Conservation (phyloP, 2,797 vertebrate genomes). For the Tangara arthus region DNA sequence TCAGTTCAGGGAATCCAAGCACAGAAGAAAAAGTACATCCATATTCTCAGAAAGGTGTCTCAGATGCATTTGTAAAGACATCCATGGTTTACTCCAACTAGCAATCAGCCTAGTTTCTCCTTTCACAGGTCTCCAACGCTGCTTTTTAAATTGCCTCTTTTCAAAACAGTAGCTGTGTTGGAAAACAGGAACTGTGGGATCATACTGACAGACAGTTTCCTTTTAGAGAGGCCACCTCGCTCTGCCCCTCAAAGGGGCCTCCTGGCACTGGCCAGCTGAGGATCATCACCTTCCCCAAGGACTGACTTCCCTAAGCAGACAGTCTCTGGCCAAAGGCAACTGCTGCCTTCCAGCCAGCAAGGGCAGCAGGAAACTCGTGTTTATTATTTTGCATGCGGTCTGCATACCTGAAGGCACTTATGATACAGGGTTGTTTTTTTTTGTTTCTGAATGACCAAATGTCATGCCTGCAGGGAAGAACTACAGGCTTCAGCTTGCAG, state of each 20-base stretch:
- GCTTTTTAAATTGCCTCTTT: neutral
- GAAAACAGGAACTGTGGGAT: neutral
- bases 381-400: neutral
- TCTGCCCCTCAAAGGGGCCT: neutral
- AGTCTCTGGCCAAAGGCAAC: neutral
- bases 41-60: neutral
- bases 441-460: neutral
- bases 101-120: neutral
- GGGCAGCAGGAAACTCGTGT: neutral
- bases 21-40: neutral
- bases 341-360: fast-evolving
- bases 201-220: neutral
- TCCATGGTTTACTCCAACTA: neutral
- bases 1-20: neutral
- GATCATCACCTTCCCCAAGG: neutral
- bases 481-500: neutral
- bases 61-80: neutral
- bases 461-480: neutral
- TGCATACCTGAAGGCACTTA: neutral
- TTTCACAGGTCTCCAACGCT: fast-evolving
- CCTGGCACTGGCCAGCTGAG: neutral
- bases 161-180: neutral
- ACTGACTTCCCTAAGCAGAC: fast-evolving
- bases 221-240: neutral
- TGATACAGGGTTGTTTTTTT: neutral